phyloP scores from a whole-genome alignment of 2,888 invertebrate genomes.

The Oxyteleia sp. region DNA sequence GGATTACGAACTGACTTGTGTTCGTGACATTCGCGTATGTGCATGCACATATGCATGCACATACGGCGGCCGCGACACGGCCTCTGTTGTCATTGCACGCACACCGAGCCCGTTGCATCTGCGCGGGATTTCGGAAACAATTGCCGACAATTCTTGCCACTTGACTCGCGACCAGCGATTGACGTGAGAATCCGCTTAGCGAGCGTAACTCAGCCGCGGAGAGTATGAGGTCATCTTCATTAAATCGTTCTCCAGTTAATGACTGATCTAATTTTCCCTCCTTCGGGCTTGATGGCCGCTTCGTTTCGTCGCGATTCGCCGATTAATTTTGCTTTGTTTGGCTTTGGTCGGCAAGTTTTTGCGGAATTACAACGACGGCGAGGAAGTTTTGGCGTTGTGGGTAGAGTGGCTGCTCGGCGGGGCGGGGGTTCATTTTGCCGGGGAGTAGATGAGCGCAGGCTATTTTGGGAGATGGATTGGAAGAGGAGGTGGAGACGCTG shows the following conservation, averaged over 20 bases:
- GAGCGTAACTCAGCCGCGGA: slow-evolving; percentile 82
- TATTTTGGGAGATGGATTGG: slow-evolving; percentile 1
- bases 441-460: not conserved
- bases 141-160: slow-evolving; percentile 88
- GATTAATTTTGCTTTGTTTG: slow-evolving; percentile 20
- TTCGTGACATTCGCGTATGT: slow-evolving; percentile 71
- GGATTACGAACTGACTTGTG: slow-evolving; percentile 76
- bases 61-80: slow-evolving; percentile 29
- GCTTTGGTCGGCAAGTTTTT: too few species aligned
- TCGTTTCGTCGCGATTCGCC: slow-evolving; percentile 48
- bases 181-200: slow-evolving; percentile 87
- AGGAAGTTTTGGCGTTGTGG: not conserved
- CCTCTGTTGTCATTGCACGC: slow-evolving; percentile 60
- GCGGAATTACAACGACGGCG: not conserved
- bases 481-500: not conserved
- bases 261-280: slow-evolving; percentile 85
- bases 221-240: slow-evolving; percentile 88
- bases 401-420: not conserved
- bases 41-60: too few species aligned
- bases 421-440: not conserved
- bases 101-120: slow-evolving; percentile 74
- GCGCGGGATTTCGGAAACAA: slow-evolving; percentile 88
- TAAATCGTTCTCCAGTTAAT: slow-evolving; percentile 87
- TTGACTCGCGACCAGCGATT: slow-evolving; percentile 87
- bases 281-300: slow-evolving; percentile 36